Evolutionary conservation across 1,140 invertebrate genomes (phyloP).

Genomic region (Heliconius congener): DNA sequence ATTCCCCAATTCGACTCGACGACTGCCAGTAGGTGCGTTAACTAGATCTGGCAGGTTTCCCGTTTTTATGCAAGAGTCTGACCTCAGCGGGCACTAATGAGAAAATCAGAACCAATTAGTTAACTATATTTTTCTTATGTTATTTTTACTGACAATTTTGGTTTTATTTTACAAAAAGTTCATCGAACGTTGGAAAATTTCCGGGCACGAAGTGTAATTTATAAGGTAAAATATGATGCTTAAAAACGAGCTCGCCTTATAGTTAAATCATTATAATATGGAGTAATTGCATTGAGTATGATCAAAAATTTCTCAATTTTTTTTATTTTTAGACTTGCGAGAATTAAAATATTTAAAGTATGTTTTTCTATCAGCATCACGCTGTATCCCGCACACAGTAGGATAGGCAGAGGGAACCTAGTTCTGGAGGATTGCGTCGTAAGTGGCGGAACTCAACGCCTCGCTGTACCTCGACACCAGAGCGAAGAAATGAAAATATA

Average conservation of each 20-base stretch:
- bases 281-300: background rate
- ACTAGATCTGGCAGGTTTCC: constrained; percentile 37
- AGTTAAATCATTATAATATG: background rate
- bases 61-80: constrained; percentile 36
- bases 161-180: constrained; percentile 14
- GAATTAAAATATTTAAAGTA: no score
- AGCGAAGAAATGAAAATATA: no score
- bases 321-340: no score
- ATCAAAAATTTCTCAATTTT: background rate
- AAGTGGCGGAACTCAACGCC: no score
- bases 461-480: no score
- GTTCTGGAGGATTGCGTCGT: background rate
- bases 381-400: no score
- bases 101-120: constrained; percentile 36
- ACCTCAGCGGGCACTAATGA: constrained; percentile 35
- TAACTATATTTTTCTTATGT: constrained; percentile 25
- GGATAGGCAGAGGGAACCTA: no score
- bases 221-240: background rate
- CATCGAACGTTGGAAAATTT: background rate
- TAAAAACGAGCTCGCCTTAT: background rate
- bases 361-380: no score
- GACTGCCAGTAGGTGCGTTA: constrained; percentile 30
- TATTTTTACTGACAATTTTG: background rate
- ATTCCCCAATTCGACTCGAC: constrained; percentile 35
- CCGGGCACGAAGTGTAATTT: background rate